Evolutionary conservation across 1,140 invertebrate species (phyloP), one percentile per base, ranked within the genome.

Genomic region (Venustaconcha ellipsiformis): DNA sequence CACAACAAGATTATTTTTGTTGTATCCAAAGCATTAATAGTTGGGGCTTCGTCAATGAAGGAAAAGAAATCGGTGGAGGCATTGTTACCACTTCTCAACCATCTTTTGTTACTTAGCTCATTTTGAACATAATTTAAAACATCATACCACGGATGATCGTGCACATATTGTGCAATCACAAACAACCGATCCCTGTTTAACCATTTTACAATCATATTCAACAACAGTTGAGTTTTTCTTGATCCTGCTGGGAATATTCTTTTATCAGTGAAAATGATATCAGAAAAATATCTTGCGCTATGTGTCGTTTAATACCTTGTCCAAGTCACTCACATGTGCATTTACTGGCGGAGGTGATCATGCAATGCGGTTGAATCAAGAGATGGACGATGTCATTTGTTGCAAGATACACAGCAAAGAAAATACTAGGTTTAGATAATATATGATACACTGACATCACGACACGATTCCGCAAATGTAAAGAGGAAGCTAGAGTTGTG

Each of bases 391-490:
- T 58, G 37, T 76, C 18, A 8, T 65, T 14, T 37, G 74, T 48
- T 55, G 65, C 37, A 13, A 30, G 8, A 57, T 70, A 15, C 58
- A 69, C 20, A 76, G 70, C 14, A 11, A n/a, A 72, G 68, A 37
- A 56, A 18, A 5, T 76, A 79, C 57, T 20, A 59, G 23, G 15
- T 74, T 18, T 79, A 65, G 78, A 57, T 72, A 15, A 30, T 59
- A 67, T 72, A 75, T 69, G 56, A 62, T 55, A 11, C 48, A 26
- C 57, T 14, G 59, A 69, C 30, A 66, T 78, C 13, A 57, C 12
- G 17, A 18, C 68, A 14, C 67, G 72, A 72, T 79, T 75, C 18
- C 72, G 69, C 30, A 72, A 72, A 60, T 75, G 72, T 58, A 57
- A 57, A 12, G 23, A 68, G 30, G 68, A 58, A 15, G 69, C 72